phyloP scores from a whole-genome alignment of 2,113 vertebrate species.

The Siniperca chuatsi region DNA sequence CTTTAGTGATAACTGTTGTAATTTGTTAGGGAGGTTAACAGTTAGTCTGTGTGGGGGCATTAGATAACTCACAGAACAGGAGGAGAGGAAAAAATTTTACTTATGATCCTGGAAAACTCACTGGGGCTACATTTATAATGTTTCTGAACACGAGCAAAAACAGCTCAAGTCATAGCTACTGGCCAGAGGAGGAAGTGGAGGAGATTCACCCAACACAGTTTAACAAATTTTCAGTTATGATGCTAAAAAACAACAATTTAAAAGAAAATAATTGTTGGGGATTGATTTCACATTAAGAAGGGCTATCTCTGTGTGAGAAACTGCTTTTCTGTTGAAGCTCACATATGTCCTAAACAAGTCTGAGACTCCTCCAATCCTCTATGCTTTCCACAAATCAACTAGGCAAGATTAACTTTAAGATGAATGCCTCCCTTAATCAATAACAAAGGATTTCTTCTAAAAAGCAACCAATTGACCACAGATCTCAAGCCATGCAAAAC shows the following conservation, averaged over 20 bases:
- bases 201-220: neutral
- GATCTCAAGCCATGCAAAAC: conserved; percentile 8
- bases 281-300: conserved; percentile 31
- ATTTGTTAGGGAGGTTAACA: conserved; percentile 16
- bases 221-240: conserved; percentile 1
- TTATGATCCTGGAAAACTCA: conserved; percentile 35
- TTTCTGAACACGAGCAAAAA: neutral
- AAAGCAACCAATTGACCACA: neutral
- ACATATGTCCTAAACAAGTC: conserved; percentile 36
- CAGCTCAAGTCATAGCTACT: neutral
- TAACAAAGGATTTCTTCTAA: conserved; percentile 32
- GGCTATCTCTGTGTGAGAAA: conserved; percentile 10
- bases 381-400: conserved; percentile 1
- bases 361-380: conserved; percentile 22
- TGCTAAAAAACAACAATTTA: neutral
- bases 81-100: conserved; percentile 41
- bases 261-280: neutral
- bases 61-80: conserved; percentile 37
- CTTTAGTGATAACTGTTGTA: neutral
- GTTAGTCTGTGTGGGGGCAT: conserved; percentile 22
- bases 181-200: conserved; percentile 21
- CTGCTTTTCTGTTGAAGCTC: conserved; percentile 7
- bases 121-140: conserved; percentile 2
- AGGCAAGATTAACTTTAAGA: conserved; percentile 34
- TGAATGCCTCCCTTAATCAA: conserved; percentile 45